Base-by-base conservation (phyloP, 1,140 invertebrate species). In the Aradophagus sp. region DNA sequence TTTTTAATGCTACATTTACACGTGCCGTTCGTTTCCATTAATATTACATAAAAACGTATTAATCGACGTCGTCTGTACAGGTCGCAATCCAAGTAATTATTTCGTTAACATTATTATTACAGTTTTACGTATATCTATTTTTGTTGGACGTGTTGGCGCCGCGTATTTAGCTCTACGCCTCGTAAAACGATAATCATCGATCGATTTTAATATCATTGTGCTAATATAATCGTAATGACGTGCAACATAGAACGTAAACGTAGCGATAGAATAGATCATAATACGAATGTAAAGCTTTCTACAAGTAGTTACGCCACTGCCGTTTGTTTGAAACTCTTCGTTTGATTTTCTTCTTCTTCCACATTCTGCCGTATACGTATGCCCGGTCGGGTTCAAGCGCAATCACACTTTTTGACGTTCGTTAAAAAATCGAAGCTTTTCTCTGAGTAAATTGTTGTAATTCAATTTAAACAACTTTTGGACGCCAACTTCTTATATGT, bases 91-190 rank as follows among this genome's bases (percentile, higher is more conserved):
- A 52, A 70, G 77, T 76, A 73, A 71, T 77, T 72, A 74, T 70
- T 56, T 65, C 68, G 59, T 77, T 75, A 76, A n/a, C n/a, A n/a
- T 23, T 23, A 4, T 75, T 73, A 74, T 76, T 75, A 76, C 66
- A 68, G 53, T 65, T 70, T 81, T 82, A 81, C 80, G 78, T 83
- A 80, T 81, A 80, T 81, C 77, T 78, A 79, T 80, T 74, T 72
- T 81, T 80, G 73, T 81, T 77, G 79, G 80, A 82, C 80, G 80
- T 82, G 81, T 84, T 75, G 78, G 80, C 80, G 79, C 77, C 77
- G 77, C 74, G 79, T 81, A 74, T 76, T 58, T 67, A 62, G 69
- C 68, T 71, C 45, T 52, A 58, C 73, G 47, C 62, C 68, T 77
- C 59, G 36, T 62, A 74, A 73, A 72, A 61, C 74, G 26, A 68